Base-by-base conservation (phyloP, 1,140 invertebrate species). In the Neoseiulus cucumeris region DNA sequence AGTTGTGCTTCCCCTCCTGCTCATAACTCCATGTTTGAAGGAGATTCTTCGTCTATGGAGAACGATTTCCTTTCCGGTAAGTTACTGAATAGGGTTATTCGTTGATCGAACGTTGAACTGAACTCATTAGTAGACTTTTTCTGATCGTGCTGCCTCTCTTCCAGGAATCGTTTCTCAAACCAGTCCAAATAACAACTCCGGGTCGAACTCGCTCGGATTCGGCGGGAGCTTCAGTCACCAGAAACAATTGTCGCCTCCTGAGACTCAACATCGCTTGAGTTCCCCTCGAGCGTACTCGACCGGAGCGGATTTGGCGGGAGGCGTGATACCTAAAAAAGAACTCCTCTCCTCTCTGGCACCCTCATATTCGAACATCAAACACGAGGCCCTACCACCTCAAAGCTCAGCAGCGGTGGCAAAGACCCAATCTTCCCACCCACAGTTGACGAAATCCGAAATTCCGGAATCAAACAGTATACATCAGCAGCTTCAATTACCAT, bases 191-290 rank as follows among this genome's bases (percentile, higher is more conserved):
- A 42, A 65, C 64, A 47, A 47, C 18, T 65, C 44, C 28, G 39
- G 44, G 14, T 65, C 39, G 14, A 65, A 65, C 18, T 42, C 39
- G 44, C 28, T 65, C 73, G 77, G 67, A 75, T 76, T 44, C 68
- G 76, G 4, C 75, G 77, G 65, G 41, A 64, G 64, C 33, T 67
- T 65, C 33, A 66, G 65, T 41, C 65, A 68, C 18, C 47, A 65
- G 29, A 66, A 59, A 33, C 66, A 67, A 67, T 67, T 67, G 22
- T 69, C 64, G 39, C 70, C 66, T 28, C 68, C 51, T 39, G 51
- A 59, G 22, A 59, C 51, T 69, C 64, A 44, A 67, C 66, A 65
- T 67, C 64, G 42, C 66, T 41, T 64, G 68, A 39, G 66, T 69
- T 66, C 64, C 65, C 45, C 29, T 66, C 30, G 59, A 33, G 25